phyloP scores from a whole-genome alignment of 1,140 invertebrate genomes.

The Lysiphlebus fabarum region DNA sequence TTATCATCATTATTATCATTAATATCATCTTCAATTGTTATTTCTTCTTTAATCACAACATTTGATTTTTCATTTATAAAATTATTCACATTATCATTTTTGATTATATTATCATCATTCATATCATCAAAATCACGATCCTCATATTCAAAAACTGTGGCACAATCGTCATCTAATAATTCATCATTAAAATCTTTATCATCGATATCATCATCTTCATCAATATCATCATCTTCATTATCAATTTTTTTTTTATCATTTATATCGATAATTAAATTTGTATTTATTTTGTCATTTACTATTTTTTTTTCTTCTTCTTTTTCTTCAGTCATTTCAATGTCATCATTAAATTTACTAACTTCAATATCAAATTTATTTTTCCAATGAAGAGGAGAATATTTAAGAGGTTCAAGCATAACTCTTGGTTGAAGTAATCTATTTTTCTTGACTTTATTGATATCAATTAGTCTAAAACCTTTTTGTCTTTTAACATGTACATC shows the following conservation, averaged over 20 bases:
- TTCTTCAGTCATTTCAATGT: constrained; percentile 24
- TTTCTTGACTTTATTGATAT: constrained; percentile 40
- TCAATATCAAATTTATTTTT: constrained; percentile 37
- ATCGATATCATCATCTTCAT: constrained; percentile 21
- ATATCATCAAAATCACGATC: constrained; percentile 28
- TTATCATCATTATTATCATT: background rate
- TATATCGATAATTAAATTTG: constrained; percentile 21
- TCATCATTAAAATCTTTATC: constrained; percentile 38
- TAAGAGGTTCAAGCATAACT: constrained; percentile 48
- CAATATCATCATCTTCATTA: constrained; percentile 19
- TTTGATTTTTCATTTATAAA: background rate
- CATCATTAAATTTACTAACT: constrained; percentile 45
- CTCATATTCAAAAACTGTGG: constrained; percentile 19
- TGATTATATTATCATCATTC: constrained; percentile 21
- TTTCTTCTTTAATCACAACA: constrained; percentile 5
- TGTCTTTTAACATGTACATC: constrained; percentile 2
- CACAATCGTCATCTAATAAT: constrained; percentile 9
- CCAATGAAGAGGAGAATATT: constrained; percentile 29
- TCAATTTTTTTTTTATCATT: constrained; percentile 29
- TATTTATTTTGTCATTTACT: constrained; percentile 29
- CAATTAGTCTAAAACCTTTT: constrained; percentile 20
- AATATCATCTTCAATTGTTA: constrained; percentile 1
- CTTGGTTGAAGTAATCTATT: constrained; percentile 45
- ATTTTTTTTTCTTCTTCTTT: constrained; percentile 31
- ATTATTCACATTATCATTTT: background rate